phyloP scores from a whole-genome alignment of 2,888 invertebrate species.

The Ophion ellenae region DNA sequence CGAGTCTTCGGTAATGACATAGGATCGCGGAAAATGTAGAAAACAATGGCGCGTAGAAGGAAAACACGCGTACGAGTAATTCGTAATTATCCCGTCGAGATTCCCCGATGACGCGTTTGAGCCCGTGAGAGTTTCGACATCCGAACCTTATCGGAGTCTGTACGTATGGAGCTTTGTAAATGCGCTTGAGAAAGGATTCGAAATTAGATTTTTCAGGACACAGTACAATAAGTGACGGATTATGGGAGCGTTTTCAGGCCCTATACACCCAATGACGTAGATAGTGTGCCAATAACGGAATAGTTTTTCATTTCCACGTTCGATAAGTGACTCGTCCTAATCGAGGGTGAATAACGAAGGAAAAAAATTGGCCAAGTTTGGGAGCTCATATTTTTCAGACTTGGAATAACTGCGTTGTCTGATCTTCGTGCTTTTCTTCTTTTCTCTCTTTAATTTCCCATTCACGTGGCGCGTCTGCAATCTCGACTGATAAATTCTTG shows the following conservation, averaged over 20 bases:
- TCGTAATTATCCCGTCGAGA: not conserved
- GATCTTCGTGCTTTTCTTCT: slow-evolving; percentile 12
- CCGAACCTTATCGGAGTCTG: not conserved
- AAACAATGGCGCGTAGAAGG: not conserved
- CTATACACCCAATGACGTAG: slow-evolving; percentile 47
- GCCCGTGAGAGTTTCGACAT: slow-evolving; percentile 25
- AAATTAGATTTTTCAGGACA: slow-evolving; percentile 55
- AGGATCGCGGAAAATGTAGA: not conserved
- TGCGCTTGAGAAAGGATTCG: slow-evolving; percentile 60
- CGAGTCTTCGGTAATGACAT: not conserved
- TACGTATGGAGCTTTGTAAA: slow-evolving; percentile 64
- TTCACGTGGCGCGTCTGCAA: slow-evolving; percentile 41
- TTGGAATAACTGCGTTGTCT: not conserved
- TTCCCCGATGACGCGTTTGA: not conserved
- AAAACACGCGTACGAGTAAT: not conserved
- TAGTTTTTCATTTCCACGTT: slow-evolving; percentile 25
- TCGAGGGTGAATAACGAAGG: not conserved
- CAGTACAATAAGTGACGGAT: slow-evolving; percentile 57
- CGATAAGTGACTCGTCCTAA: slow-evolving; percentile 26
- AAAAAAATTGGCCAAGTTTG: slow-evolving; percentile 11
- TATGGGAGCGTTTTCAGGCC: slow-evolving; percentile 29
- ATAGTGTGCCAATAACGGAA: slow-evolving; percentile 66
- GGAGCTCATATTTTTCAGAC: slow-evolving; percentile 39
- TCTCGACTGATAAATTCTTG: slow-evolving; percentile 43
- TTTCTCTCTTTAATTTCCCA: slow-evolving; percentile 10